A percentile compares a stretch with the other conserved stretches of the same genome.
These are phyloP conservation scores for Hemibagrus wyckioides DNA, from an alignment of 2,113 vertebrate species.

Conservation along the genomic window DNA sequence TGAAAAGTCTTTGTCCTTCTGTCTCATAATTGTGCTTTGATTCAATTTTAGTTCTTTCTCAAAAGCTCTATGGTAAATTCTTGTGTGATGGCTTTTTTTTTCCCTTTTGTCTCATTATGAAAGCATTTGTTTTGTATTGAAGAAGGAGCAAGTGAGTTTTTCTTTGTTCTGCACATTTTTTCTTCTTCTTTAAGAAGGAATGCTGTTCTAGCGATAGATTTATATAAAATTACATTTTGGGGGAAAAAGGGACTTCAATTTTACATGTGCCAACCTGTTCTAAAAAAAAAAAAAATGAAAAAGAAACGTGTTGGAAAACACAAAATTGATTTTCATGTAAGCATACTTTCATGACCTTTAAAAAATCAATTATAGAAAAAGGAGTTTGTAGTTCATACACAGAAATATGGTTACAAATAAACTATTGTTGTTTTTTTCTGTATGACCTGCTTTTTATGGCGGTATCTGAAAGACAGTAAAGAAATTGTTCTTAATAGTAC, in stretches of 20 bases:
- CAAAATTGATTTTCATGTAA: conserved; percentile 86
- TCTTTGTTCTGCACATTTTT: conserved; percentile 56
- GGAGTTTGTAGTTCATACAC: conserved; percentile 97
- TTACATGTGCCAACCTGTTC: conserved; percentile 88
- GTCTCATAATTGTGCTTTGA: conserved; percentile 35
- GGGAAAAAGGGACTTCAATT: conserved; percentile 78
- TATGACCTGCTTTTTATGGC: conserved; percentile 70
- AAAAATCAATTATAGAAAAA: conserved; percentile 86
- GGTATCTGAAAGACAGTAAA: neutral
- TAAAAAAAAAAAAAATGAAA: conserved; percentile 69
- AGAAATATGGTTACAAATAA: conserved; percentile 97
- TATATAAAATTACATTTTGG: conserved; percentile 79
- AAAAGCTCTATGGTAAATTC: conserved; percentile 33
- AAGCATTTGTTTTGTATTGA: conserved; percentile 68
- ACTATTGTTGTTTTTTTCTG: conserved; percentile 92
- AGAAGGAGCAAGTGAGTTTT: conserved; percentile 59
- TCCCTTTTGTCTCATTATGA: conserved; percentile 77
- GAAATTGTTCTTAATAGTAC: neutral
- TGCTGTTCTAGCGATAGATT: conserved; percentile 89
- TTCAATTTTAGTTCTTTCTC: conserved; percentile 32
- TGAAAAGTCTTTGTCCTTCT: conserved; percentile 56
- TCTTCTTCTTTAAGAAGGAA: conserved; percentile 80
- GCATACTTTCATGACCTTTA: conserved; percentile 90
- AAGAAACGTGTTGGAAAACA: conserved; percentile 80
- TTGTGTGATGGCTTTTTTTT: conserved; percentile 47